Evolutionary conservation across 2,888 invertebrate species (phyloP), one percentile per base, ranked within the genome.

Genomic region (Ceraclea dissimilis): DNA sequence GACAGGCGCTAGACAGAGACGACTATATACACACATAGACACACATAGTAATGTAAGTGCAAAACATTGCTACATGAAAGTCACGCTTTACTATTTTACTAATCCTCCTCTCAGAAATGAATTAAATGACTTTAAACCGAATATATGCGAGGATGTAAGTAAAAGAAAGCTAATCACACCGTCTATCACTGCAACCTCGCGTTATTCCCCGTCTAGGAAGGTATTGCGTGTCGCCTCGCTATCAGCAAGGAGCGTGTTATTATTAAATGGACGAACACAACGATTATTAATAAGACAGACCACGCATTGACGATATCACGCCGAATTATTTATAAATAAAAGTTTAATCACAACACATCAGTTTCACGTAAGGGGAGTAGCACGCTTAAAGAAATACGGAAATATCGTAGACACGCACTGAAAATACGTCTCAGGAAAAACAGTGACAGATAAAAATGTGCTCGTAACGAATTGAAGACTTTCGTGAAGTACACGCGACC

Each of bases 51-150:
- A 58, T 54, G 58, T 58, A 58, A 51, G 55, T 54, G 52, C 58
- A 58, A 58, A 58, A 58, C 58, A 58, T 58, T 58, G 58, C 58
- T 58, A 55, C 58, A 58, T 58, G 58, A 52, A 49, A 58, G 54
- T 58, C 58, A 58, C 46, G 58, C 58, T 58, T 54, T 58, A 58
- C 52, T 58, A 58, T 58, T 52, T 58, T 55, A 51, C 54, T 18
- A 51, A 57, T 50, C 49, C 46, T 50, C n/a, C 34, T 39, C 13
- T n/a, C 39, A n/a, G 13, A n/a, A 13, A 5, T 4, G 16, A 39
- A 39, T 13, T 8, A 39, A 39, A 39, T 39, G 16, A 16, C 39
- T 39, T 39, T 39, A 16, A 16, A 39, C 39, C 8, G 39, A 16
- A 39, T 39, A 16, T n/a, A 39, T n/a, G 13, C 39, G 13, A 39